Percentiles rank a stretch among this genome's conserved stretches.
phyloP scores from a whole-genome alignment of 2,888 invertebrate genomes.

The Eupeodes latifasciatus region DNA sequence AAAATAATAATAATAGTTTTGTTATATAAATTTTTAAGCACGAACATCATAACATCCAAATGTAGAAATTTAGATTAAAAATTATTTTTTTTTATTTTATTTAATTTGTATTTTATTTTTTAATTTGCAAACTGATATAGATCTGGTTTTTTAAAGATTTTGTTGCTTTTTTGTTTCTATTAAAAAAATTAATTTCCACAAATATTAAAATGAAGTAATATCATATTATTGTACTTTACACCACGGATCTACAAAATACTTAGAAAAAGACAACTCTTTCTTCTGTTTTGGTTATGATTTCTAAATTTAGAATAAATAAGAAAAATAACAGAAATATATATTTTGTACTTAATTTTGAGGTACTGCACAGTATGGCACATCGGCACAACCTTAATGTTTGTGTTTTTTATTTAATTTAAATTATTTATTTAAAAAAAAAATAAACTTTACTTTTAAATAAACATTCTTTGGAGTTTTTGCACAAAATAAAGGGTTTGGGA shows the following conservation, averaged over 20 bases:
- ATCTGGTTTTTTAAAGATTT: conserved; percentile 5
- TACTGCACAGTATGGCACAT: conserved; percentile 85
- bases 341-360: conserved; percentile 79
- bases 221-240: conserved; percentile 34
- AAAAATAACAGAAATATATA: not conserved
- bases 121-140: conserved; percentile 19
- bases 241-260: conserved; percentile 59
- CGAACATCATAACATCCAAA: conserved; percentile 84
- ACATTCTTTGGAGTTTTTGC: conserved; percentile 75
- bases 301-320: conserved; percentile 6
- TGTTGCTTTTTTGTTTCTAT: not conserved
- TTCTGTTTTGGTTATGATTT: conserved; percentile 18
- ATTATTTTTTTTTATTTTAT: conserved; percentile 44
- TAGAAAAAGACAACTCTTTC: conserved; percentile 24
- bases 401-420: conserved; percentile 66
- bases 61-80: conserved; percentile 80
- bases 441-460: conserved; percentile 20
- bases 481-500: not conserved
- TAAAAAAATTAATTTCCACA: conserved; percentile 35
- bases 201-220: conserved; percentile 28
- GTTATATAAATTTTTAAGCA: conserved; percentile 65
- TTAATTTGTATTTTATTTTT: conserved; percentile 26
- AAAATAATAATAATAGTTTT: conserved; percentile 23
- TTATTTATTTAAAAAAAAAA: conserved; percentile 42
- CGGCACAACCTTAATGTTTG: conserved; percentile 64